Conservation (phyloP, 2,888 invertebrate genomes). For the Lacanobia wlatinum region DNA sequence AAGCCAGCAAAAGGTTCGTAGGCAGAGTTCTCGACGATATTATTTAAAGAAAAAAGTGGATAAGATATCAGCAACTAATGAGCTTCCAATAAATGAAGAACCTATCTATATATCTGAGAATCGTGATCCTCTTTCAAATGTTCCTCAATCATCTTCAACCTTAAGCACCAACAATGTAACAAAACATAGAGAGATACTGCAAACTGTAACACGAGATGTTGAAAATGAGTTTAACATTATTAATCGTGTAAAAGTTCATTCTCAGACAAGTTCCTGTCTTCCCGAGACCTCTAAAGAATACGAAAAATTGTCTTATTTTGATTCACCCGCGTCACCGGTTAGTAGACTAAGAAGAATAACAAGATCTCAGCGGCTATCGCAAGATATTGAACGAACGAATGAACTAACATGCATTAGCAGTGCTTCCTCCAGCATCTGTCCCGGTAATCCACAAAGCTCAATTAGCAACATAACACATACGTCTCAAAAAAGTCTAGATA, state of each 20-base stretch:
- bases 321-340: conserved; percentile 29
- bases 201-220: conserved; percentile 28
- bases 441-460: conserved; percentile 21
- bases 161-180: conserved; percentile 28
- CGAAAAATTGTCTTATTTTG: conserved; percentile 15
- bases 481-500: too few relatives aligned
- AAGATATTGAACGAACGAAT: conserved; percentile 16
- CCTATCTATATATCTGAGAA: conserved; percentile 23
- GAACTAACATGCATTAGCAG: too few relatives aligned
- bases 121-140: conserved; percentile 29
- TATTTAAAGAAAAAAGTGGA: background rate
- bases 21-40: conserved; percentile 17
- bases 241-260: conserved; percentile 17
- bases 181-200: conserved; percentile 28
- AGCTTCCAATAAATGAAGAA: conserved; percentile 25
- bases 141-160: conserved; percentile 27
- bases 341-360: conserved; percentile 26
- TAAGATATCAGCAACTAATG: too few relatives aligned
- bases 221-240: conserved; percentile 26
- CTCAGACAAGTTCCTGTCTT: conserved; percentile 27
- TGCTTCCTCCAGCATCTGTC: conserved; percentile 4
- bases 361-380: conserved; percentile 20
- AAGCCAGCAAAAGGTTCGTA: conserved; percentile 25
- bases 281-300: conserved; percentile 20
- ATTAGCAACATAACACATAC: conserved; percentile 14